phyloP scores from a whole-genome alignment of 92 coral and sea anemone genomes.

The Phenganax subtilis region DNA sequence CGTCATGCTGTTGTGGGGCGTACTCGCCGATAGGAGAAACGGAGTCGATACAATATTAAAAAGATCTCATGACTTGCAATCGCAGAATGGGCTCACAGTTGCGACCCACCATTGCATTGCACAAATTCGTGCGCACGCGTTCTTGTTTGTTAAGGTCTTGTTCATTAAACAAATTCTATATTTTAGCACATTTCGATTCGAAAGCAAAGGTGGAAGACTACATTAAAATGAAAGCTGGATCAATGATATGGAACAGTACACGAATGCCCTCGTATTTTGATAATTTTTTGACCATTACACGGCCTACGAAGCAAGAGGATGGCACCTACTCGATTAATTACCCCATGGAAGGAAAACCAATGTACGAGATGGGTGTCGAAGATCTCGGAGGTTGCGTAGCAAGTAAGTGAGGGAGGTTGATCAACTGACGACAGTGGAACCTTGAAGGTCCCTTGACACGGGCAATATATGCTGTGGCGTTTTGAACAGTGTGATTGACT shows the following conservation, averaged over 20 bases:
- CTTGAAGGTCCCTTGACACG: no score
- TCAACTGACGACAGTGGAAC: neutral
- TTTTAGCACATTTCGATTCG: constrained; percentile 60
- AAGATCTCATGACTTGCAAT: no score
- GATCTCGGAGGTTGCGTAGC: constrained; percentile 61
- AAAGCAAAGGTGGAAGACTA: constrained; percentile 67
- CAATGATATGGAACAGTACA: constrained; percentile 25
- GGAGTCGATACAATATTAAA: no score
- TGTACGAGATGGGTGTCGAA: constrained; percentile 58
- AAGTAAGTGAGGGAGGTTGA: constrained; percentile 28
- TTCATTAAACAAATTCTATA: neutral
- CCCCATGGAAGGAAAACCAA: constrained; percentile 58
- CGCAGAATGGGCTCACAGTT: no score
- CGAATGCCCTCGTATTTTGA: constrained; percentile 44
- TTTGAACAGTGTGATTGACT: no score
- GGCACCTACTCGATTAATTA: constrained; percentile 33
- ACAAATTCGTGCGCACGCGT: no score
- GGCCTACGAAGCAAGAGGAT: constrained; percentile 47
- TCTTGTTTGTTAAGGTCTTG: no score
- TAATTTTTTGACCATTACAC: constrained; percentile 39
- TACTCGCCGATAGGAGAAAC: no score
- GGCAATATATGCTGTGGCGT: no score
- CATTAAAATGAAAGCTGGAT: constrained; percentile 36
- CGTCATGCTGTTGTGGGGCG: no score
- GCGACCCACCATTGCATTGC: no score